A percentile compares a stretch with the other conserved stretches of the same genome.
Evolutionary conservation across 2,888 invertebrate genomes (phyloP).

Genomic region (Eugnorisma glareosa): DNA sequence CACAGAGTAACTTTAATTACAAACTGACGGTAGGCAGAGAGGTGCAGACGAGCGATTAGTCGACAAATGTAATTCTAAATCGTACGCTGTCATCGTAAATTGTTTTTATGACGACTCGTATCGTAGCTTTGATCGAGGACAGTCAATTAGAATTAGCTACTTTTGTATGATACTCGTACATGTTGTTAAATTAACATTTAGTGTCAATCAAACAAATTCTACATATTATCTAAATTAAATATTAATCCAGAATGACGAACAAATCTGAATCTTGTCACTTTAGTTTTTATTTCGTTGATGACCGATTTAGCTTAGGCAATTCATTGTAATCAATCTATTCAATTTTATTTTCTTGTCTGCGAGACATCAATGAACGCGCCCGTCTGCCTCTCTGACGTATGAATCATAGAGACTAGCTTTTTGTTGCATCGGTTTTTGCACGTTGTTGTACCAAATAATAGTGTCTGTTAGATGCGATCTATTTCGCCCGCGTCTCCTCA

Average conservation of each 20-base stretch:
- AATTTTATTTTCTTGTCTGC: neutral
- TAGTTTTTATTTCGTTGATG: neutral
- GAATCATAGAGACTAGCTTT: constrained; percentile 49
- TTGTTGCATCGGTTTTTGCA: constrained; percentile 49
- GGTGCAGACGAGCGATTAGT: constrained; percentile 48
- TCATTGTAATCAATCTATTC: neutral
- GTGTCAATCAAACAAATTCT: neutral
- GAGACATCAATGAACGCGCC: constrained; percentile 21
- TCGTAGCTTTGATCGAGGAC: neutral
- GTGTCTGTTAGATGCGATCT: constrained; percentile 68
- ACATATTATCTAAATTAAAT: neutral
- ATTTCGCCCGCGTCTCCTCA: constrained; percentile 64
- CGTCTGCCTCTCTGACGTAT: constrained; percentile 30
- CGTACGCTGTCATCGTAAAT: constrained; percentile 16
- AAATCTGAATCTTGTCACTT: neutral
- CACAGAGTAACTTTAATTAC: constrained; percentile 45
- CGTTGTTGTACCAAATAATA: constrained; percentile 53
- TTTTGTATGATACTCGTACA: neutral
- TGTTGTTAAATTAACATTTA: neutral
- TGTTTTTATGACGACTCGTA: constrained; percentile 1
- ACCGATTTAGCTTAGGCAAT: neutral
- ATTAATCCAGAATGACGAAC: neutral
- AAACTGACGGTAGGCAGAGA: constrained; percentile 30
- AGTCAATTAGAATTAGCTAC: neutral
- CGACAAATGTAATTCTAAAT: constrained; percentile 17